Evolutionary conservation across 1,140 invertebrate genomes (phyloP).

Genomic region (Periplaneta americana): DNA sequence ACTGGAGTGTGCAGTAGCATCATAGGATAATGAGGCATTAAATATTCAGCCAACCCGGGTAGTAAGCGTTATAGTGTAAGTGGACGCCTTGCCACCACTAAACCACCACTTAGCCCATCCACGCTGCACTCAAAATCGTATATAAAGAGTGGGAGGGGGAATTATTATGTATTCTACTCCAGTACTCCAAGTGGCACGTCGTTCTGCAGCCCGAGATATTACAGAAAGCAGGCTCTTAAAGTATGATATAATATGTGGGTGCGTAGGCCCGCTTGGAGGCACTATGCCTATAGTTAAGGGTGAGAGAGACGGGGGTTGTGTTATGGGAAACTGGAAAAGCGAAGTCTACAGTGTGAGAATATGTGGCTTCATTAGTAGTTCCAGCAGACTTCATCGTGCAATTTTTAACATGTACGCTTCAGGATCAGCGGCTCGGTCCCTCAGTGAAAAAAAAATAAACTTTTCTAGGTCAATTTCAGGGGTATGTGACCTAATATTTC

Average conservation of each 20-base stretch:
- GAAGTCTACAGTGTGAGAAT: background rate
- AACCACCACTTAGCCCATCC: background rate
- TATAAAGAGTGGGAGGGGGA: background rate
- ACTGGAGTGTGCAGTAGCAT: background rate
- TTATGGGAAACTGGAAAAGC: background rate
- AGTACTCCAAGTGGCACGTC: background rate
- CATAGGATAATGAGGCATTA: background rate
- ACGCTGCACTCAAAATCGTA: background rate
- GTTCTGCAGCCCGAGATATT: background rate
- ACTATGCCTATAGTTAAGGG: background rate
- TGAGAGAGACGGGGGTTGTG: background rate
- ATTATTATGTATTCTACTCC: background rate
- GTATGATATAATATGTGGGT: background rate
- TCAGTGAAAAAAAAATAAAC: background rate
- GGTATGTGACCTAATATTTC: too few relatives aligned
- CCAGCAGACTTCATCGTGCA: background rate
- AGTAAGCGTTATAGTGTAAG: background rate
- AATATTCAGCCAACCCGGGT: background rate
- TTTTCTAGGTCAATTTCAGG: background rate
- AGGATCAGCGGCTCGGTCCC: background rate
- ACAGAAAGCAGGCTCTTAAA: background rate
- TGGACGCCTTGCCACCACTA: background rate
- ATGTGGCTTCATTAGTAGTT: background rate
- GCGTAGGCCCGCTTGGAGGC: background rate
- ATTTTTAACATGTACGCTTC: background rate